A percentile compares a stretch with the other conserved stretches of the same genome.
These are phyloP conservation scores for Hormaphis cornu DNA, from an alignment of 1,140 invertebrate species.

Conservation along the genomic window DNA sequence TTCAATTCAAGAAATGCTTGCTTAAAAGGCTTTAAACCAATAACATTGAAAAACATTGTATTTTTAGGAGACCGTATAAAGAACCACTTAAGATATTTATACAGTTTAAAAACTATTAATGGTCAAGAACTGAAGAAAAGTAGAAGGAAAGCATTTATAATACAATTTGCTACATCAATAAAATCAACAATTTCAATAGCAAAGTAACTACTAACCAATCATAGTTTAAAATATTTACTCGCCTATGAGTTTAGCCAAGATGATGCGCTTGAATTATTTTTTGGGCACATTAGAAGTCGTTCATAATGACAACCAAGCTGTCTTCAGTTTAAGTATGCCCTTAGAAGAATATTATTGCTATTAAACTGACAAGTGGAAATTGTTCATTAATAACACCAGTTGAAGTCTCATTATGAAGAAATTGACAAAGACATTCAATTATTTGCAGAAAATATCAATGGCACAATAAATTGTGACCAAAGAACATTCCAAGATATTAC, in stretches of 20 bases:
- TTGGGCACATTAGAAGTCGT: neutral
- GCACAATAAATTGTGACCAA: no score
- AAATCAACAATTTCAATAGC: neutral
- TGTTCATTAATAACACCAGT: neutral
- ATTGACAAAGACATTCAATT: neutral
- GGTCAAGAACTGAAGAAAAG: neutral
- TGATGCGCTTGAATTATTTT: neutral
- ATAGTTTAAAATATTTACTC: neutral
- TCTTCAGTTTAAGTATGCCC: neutral
- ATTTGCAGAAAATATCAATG: neutral
- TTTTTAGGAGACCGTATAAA: neutral
- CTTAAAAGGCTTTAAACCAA: neutral
- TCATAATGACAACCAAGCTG: neutral
- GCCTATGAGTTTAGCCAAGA: neutral
- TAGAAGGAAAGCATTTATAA: neutral
- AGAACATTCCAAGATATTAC: neutral
- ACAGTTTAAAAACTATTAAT: neutral
- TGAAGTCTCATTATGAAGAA: neutral
- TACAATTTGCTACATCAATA: neutral
- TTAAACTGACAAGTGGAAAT: neutral
- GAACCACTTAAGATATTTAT: neutral
- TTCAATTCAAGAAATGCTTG: neutral
- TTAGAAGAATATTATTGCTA: neutral
- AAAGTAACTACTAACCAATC: neutral
- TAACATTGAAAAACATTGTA: neutral